Conservation (phyloP, 1,140 invertebrate species). For the Nomia melanderi region DNA sequence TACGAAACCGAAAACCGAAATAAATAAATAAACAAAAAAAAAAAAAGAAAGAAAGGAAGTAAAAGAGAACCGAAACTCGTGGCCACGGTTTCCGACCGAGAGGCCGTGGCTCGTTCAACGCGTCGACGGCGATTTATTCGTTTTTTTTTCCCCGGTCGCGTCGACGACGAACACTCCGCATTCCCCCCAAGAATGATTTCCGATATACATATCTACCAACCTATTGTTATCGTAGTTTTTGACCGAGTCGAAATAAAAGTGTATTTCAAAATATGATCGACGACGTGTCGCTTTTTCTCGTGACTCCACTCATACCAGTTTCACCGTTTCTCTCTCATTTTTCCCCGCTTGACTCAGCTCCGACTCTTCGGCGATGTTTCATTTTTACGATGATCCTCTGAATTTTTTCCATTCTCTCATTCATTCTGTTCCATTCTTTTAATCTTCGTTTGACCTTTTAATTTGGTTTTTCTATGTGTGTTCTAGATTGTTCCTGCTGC, state of each 20-base stretch:
- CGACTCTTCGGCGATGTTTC: background rate
- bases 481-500: background rate
- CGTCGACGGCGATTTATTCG: constrained; percentile 47
- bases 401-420: too few species aligned
- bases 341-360: background rate
- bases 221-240: constrained; percentile 81
- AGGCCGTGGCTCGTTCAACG: constrained; percentile 19
- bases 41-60: too few species aligned
- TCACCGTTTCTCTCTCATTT: background rate
- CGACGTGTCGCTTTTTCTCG: constrained; percentile 2
- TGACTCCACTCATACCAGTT: background rate
- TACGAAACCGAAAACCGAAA: constrained; percentile 38
- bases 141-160: constrained; percentile 30
- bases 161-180: constrained; percentile 50
- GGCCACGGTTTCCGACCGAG: constrained; percentile 19
- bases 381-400: too few species aligned
- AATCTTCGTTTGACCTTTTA: background rate
- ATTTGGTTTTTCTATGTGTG: background rate
- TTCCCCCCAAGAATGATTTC: constrained; percentile 70
- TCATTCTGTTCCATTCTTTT: too few species aligned
- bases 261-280: constrained; percentile 78
- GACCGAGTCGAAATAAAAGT: constrained; percentile 79
- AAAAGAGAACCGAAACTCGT: constrained; percentile 5
- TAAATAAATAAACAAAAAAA: too few species aligned
- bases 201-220: constrained; percentile 79